These are phyloP conservation scores for Anastatus disparis DNA, from an alignment of 1,140 invertebrate genomes.

Conservation along the genomic window DNA sequence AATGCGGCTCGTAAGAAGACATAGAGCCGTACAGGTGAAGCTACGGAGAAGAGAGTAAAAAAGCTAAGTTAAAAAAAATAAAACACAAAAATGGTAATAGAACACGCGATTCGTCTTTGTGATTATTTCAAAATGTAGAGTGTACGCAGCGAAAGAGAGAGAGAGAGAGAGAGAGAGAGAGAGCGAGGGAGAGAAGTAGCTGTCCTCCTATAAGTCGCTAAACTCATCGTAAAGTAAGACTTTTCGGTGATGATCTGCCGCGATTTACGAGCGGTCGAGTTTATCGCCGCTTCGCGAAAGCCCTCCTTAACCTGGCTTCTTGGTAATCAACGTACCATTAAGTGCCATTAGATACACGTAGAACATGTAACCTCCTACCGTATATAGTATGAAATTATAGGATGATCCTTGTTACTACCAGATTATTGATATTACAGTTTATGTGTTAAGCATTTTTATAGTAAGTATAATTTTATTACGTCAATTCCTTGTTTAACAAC, in stretches of 20 bases:
- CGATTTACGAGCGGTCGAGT: constrained; percentile 11
- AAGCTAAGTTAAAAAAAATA: constrained; percentile 17
- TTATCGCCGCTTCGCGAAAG: constrained; percentile 20
- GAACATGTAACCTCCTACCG: too few relatives aligned
- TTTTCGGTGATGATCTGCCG: constrained; percentile 13
- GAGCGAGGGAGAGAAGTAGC: too few relatives aligned
- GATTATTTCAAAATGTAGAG: constrained; percentile 32
- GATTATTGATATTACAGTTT: neutral
- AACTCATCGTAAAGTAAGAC: constrained; percentile 21
- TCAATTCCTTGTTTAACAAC: too few relatives aligned
- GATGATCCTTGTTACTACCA: neutral
- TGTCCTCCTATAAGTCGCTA: constrained; percentile 5
- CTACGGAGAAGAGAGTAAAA: neutral
- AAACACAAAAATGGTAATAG: constrained; percentile 32
- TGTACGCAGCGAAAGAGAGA: too few relatives aligned
- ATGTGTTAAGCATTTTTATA: neutral
- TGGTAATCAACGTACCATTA: constrained; percentile 16
- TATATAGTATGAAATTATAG: neutral
- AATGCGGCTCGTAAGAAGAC: neutral
- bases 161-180: too few relatives aligned
- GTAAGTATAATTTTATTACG: neutral
- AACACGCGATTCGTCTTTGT: constrained; percentile 46
- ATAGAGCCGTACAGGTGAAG: neutral
- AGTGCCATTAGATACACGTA: constrained; percentile 7
- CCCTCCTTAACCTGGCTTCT: constrained; percentile 12